These are phyloP conservation scores for Enteromius viviparus DNA, from an alignment of 2,797 vertebrate species.

Conservation along the genomic window DNA sequence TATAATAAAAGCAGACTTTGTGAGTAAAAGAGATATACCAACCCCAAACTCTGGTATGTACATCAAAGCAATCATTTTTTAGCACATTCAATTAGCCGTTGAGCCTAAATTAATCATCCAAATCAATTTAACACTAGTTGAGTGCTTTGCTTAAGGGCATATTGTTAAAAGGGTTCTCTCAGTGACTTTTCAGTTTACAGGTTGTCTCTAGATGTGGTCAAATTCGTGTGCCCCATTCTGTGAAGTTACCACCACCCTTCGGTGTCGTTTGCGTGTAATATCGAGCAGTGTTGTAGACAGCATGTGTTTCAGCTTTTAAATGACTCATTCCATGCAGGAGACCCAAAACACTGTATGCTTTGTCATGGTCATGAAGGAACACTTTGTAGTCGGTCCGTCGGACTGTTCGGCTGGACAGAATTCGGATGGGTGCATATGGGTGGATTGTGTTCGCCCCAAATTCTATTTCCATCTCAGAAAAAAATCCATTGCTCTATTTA, in stretches of 20 bases:
- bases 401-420: conserved; percentile 21
- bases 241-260: not conserved
- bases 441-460: not conserved
- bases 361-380: conserved; percentile 65
- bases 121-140: conserved; percentile 15
- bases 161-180: conserved; percentile 3
- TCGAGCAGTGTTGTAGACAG: conserved; percentile 47
- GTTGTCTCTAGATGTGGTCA: conserved; percentile 10
- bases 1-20: not conserved
- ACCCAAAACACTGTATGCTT: conserved; percentile 65
- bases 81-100: not conserved
- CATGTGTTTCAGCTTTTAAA: conserved; percentile 57
- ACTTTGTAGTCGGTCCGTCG: conserved; percentile 65
- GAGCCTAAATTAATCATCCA: conserved; percentile 5
- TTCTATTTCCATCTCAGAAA: conserved; percentile 3
- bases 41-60: not conserved
- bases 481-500: not conserved
- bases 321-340: conserved; percentile 34
- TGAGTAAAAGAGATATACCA: not conserved
- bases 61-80: too few species aligned
- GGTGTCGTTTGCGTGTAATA: conserved; percentile 10
- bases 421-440: conserved; percentile 35
- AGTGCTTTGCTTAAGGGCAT: conserved; percentile 5
- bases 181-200: conserved; percentile 18
- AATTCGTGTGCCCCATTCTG: not conserved